Percentiles rank a stretch among this genome's conserved stretches.
Conservation (phyloP, 2,888 invertebrate species). For the Drosophila merina region DNA sequence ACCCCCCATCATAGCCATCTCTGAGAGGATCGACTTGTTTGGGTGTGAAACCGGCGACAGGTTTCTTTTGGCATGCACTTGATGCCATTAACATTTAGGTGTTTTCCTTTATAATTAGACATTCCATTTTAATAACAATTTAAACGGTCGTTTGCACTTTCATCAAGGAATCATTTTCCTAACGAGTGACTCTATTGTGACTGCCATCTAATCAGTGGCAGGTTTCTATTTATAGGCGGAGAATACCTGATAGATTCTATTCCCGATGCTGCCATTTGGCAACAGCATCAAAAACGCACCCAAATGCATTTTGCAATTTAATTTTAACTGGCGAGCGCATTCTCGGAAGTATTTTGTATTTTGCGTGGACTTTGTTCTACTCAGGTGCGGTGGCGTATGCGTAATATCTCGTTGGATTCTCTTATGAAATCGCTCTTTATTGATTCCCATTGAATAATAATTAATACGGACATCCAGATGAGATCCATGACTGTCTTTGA, state of each 20-base stretch:
- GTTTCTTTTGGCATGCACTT: conserved; percentile 67
- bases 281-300: conserved; percentile 47
- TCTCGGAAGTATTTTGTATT: conserved; percentile 46
- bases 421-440: conserved; percentile 26
- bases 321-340: conserved; percentile 23
- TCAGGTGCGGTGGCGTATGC: conserved; percentile 55
- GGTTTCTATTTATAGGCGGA: conserved; percentile 30
- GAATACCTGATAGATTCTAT: conserved; percentile 34
- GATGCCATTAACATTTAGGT: conserved; percentile 55
- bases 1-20: conserved; percentile 4
- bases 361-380: conserved; percentile 32
- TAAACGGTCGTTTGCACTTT: conserved; percentile 26
- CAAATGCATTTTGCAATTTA: conserved; percentile 38
- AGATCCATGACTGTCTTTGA: neutral
- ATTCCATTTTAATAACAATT: conserved; percentile 47
- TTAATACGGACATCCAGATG: neutral
- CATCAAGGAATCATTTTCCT: conserved; percentile 19
- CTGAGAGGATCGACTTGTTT: conserved; percentile 29
- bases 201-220: conserved; percentile 13
- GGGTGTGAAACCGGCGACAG: conserved; percentile 64
- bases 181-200: neutral
- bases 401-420: conserved; percentile 45
- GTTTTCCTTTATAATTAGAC: conserved; percentile 47
- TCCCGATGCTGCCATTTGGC: conserved; percentile 51
- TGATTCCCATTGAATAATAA: conserved; percentile 1